A percentile compares a stretch with the other conserved stretches of the same genome.
phyloP scores from a whole-genome alignment of 1,140 invertebrate species.

The Tetraneura akinire region DNA sequence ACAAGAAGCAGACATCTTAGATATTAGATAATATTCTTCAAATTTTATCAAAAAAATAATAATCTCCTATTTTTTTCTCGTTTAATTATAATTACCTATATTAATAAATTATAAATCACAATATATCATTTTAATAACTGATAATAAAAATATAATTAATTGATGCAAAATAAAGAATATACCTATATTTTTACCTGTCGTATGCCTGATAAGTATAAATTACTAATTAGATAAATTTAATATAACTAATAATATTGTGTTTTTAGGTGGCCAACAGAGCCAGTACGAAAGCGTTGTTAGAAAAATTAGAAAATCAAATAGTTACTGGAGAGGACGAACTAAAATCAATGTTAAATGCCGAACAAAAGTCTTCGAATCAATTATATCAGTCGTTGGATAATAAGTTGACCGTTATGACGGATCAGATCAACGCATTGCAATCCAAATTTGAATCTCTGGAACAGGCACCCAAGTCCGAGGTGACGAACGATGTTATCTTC shows the following conservation, averaged over 20 bases:
- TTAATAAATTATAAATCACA: no score
- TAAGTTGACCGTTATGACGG: not conserved
- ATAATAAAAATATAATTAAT: no score
- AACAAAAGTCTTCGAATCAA: not conserved
- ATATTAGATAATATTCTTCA: no score
- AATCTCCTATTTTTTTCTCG: no score
- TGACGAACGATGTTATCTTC: constrained; percentile 19
- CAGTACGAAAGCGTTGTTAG: not conserved
- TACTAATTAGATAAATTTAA: no score
- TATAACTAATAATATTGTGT: not conserved
- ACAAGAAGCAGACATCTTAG: no score
- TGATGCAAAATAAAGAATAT: no score
- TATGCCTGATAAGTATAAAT: no score
- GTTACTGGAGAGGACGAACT: not conserved
- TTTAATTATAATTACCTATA: no score
- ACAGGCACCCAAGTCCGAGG: not conserved
- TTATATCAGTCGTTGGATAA: constrained; percentile 10
- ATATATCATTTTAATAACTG: no score
- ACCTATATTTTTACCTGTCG: no score
- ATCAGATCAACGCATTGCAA: not conserved
- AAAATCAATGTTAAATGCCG: not conserved
- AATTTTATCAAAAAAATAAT: no score
- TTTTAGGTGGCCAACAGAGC: not conserved
- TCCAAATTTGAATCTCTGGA: not conserved
- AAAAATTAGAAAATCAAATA: not conserved